Evolutionary conservation across 1,140 invertebrate species (phyloP).

Genomic region (Magallana angulata): DNA sequence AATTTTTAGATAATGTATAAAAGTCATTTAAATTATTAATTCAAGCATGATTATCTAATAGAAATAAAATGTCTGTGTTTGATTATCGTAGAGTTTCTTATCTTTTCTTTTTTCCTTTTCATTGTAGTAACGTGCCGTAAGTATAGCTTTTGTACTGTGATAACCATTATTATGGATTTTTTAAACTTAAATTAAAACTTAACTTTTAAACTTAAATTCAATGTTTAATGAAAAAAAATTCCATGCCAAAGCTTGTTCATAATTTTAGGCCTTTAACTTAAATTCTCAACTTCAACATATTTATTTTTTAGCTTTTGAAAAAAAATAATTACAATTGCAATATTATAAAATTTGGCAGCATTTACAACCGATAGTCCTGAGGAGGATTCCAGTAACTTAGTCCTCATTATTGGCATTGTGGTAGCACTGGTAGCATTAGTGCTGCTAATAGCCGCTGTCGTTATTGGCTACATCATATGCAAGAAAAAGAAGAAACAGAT

Average conservation of each 20-base stretch:
- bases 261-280: too few species aligned
- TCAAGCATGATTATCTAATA: too few species aligned
- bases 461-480: constrained; percentile 40
- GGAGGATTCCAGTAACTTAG: neutral
- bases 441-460: neutral
- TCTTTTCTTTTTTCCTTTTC: neutral
- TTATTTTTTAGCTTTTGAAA: neutral
- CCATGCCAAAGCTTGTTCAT: too few species aligned
- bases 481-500: constrained; percentile 29
- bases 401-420: neutral
- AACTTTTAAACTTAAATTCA: too few species aligned
- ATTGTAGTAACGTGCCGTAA: constrained; percentile 24
- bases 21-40: too few species aligned
- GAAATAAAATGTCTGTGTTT: too few species aligned
- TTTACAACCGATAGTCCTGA: neutral
- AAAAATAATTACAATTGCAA: neutral
- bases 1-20: too few species aligned
- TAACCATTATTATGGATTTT: too few species aligned
- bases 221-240: too few species aligned
- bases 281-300: neutral
- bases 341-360: neutral
- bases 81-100: too few species aligned
- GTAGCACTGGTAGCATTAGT: neutral
- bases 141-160: neutral
- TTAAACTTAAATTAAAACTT: too few species aligned